phyloP scores from a whole-genome alignment of 1,140 invertebrate genomes.

The Formica exsecta region DNA sequence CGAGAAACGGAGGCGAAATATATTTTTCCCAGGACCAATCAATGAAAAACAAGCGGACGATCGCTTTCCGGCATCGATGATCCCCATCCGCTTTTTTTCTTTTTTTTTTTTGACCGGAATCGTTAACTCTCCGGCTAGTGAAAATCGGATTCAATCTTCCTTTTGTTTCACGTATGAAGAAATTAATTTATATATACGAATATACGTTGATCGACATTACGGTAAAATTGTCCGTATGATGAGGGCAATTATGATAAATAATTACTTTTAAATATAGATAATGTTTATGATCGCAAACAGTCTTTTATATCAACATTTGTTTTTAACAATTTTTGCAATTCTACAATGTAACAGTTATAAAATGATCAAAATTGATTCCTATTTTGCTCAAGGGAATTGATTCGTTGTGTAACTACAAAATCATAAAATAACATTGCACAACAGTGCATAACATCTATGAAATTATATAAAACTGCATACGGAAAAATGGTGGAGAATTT shows the following conservation, averaged over 20 bases:
- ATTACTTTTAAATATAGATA: background rate
- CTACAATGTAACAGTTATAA: background rate
- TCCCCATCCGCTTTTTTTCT: slow-evolving; percentile 37
- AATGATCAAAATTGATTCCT: slow-evolving; percentile 13
- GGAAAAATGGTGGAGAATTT: background rate
- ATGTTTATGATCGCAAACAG: slow-evolving; percentile 1
- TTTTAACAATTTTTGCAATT: slow-evolving; percentile 6
- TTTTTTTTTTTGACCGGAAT: background rate
- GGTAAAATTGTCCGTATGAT: background rate
- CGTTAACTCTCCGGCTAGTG: slow-evolving; percentile 28
- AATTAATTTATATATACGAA: slow-evolving; percentile 13
- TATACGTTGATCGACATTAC: slow-evolving; percentile 2
- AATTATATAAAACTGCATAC: slow-evolving; percentile 33
- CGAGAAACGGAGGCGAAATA: slow-evolving; percentile 48
- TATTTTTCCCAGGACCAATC: slow-evolving; percentile 53
- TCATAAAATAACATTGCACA: slow-evolving; percentile 25
- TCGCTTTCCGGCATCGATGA: slow-evolving; percentile 45
- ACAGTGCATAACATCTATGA: background rate
- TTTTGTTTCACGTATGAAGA: background rate
- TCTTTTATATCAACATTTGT: background rate
- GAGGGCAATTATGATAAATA: background rate
- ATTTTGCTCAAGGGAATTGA: slow-evolving; percentile 24
- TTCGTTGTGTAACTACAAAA: slow-evolving; percentile 11
- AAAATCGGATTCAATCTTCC: slow-evolving; percentile 28
- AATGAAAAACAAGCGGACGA: slow-evolving; percentile 56